Evolutionary conservation across 2,888 invertebrate genomes (phyloP).

Genomic region (Lepidochrysops patricia): DNA sequence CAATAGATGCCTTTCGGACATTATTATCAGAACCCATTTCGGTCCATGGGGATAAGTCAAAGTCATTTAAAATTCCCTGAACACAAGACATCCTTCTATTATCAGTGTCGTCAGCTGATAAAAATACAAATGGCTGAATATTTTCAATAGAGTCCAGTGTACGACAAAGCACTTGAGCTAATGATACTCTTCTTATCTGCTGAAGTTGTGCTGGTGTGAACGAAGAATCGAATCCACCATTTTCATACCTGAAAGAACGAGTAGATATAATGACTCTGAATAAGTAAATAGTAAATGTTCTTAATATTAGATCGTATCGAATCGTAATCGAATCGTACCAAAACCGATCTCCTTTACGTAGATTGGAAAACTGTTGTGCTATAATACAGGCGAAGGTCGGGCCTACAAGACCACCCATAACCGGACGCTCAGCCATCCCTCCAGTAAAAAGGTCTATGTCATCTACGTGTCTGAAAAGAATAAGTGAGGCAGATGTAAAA

Average conservation of each 20-base stretch:
- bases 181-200: slow-evolving; percentile 79
- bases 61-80: slow-evolving; percentile 67
- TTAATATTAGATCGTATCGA: neutral
- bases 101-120: slow-evolving; percentile 74
- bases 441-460: slow-evolving; percentile 91
- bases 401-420: slow-evolving; percentile 86
- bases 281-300: too few relatives aligned
- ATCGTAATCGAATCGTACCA: slow-evolving; percentile 63
- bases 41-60: slow-evolving; percentile 77
- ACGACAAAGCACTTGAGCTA: slow-evolving; percentile 82
- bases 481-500: neutral
- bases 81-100: slow-evolving; percentile 76
- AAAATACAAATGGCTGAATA: slow-evolving; percentile 81
- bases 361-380: slow-evolving; percentile 87
- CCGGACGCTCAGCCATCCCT: slow-evolving; percentile 86
- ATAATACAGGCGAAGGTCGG: slow-evolving; percentile 92
- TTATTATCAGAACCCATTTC: slow-evolving; percentile 64
- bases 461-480: slow-evolving; percentile 74
- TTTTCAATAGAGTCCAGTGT: slow-evolving; percentile 78
- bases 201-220: slow-evolving; percentile 85
- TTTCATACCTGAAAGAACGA: slow-evolving; percentile 81
- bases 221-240: slow-evolving; percentile 81
- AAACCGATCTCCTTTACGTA: slow-evolving; percentile 85
- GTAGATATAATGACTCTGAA: too few relatives aligned
- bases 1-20: slow-evolving; percentile 46